Percentiles rank a stretch among this genome's conserved stretches.
phyloP scores from a whole-genome alignment of 1,140 invertebrate species.

The Pinna nobilis region DNA sequence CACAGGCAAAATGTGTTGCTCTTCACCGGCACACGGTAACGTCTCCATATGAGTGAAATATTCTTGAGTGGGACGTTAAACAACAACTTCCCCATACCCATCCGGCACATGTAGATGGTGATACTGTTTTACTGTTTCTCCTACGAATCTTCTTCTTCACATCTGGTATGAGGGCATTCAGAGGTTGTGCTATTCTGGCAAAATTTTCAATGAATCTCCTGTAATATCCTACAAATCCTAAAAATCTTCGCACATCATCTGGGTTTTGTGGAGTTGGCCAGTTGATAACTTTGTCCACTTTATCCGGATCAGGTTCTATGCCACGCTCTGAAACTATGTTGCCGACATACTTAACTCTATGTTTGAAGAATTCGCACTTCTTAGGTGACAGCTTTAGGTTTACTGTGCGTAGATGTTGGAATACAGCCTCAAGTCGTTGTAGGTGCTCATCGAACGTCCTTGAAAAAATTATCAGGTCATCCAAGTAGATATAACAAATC shows the following conservation, averaged over 20 bases:
- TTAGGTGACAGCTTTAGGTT: slow-evolving; percentile 28
- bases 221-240: slow-evolving; percentile 16
- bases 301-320: slow-evolving; percentile 19
- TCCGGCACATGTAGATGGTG: no score
- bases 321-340: slow-evolving; percentile 49
- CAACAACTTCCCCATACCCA: no score
- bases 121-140: not conserved
- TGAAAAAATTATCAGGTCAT: slow-evolving; percentile 39
- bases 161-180: slow-evolving; percentile 37
- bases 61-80: no score
- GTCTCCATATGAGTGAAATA: no score
- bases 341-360: slow-evolving; percentile 48
- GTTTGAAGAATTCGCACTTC: slow-evolving; percentile 69
- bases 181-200: slow-evolving; percentile 29
- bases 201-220: slow-evolving; percentile 4
- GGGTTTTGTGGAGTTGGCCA: not conserved
- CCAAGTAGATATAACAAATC: slow-evolving; percentile 9
- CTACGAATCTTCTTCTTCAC: slow-evolving; percentile 11
- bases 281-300: not conserved
- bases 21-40: no score
- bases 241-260: slow-evolving; percentile 14
- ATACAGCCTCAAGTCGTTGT: slow-evolving; percentile 17
- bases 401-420: slow-evolving; percentile 16
- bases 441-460: slow-evolving; percentile 31
- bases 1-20: no score